Evolutionary conservation across 1,140 invertebrate genomes (phyloP), one percentile per base, ranked within the genome.

Genomic region (Drosophila serrata): DNA sequence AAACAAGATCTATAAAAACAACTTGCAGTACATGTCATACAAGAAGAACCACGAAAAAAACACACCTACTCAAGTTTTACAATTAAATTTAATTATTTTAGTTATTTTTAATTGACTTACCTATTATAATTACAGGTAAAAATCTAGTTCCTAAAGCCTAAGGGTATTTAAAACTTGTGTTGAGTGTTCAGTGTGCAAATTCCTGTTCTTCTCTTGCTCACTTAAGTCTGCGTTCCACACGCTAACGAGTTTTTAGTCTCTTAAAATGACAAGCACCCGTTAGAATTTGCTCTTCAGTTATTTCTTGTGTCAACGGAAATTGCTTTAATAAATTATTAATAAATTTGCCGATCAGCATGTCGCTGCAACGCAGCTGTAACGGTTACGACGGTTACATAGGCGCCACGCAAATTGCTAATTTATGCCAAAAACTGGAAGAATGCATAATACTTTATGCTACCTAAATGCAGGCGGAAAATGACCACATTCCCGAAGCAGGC

Each of bases 251-350:
- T 62, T 55, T 75, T 56, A 48, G 46, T 53, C 48, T 62, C 46
- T 51, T 48, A 64, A 74, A 77, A 74, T 85, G 81, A 85, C 82
- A 86, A 61, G 56, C 40, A 37, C 45, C 82, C 82, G 82, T 85
- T 85, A 85, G 78, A 73, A 77, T 68, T 53, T 49, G 63, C 74
- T 65, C 78, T 64, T 55, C 53, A 43, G 39, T 35, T 77, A 56
- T 40, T 33, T 40, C 29, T 33, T 57, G 51, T 57, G 60, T 61
- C 70, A 82, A 48, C 79, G 84, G 82, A 87, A 88, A 87, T 87
- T 87, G 84, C 69, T 76, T 88, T 82, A 82, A 87, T 88, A 87
- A 87, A 82, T 86, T 73, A 88, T 87, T 87, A 86, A 86, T 81
- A 81, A 85, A 81, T 78, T 69, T 75, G 58, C 69, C 74, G 78